phyloP scores from a whole-genome alignment of 2,888 invertebrate species.

The Marronus borbonicus region DNA sequence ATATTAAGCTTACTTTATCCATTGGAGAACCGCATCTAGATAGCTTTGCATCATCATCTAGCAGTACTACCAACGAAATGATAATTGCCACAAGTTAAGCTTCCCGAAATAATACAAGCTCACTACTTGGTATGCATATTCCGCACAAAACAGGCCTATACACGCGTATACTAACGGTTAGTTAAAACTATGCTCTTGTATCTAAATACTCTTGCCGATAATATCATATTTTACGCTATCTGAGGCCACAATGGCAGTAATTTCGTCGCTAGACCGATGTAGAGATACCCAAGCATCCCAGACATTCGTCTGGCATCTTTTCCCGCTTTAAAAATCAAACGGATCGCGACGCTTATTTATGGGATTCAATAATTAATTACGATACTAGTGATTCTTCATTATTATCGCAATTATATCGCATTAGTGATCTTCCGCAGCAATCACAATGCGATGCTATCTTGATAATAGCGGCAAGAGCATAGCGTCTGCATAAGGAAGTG shows the following conservation, averaged over 20 bases:
- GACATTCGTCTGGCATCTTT: not conserved
- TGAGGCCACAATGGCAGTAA: not conserved
- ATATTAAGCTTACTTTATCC: too few species aligned
- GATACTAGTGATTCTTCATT: not conserved
- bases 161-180: not conserved
- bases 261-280: not conserved
- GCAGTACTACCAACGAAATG: not conserved
- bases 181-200: not conserved
- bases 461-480: slow-evolving; percentile 10
- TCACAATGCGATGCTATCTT: slow-evolving; percentile 11
- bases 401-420: too few species aligned
- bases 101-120: too few species aligned
- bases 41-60: too few species aligned
- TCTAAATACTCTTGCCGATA: not conserved
- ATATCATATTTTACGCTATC: slow-evolving; percentile 13
- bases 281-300: not conserved
- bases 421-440: not conserved
- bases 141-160: not conserved
- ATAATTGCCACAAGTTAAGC: not conserved
- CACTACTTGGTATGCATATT: not conserved
- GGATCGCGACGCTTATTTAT: slow-evolving; percentile 14
- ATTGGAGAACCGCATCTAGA: too few species aligned
- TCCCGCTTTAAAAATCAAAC: not conserved
- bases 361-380: slow-evolving; percentile 15
- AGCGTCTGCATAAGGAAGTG: not conserved